A percentile compares a stretch with the other conserved stretches of the same genome.
Evolutionary conservation across 2,888 invertebrate species (phyloP).

Genomic region (Thysanoteuthis rhombus): DNA sequence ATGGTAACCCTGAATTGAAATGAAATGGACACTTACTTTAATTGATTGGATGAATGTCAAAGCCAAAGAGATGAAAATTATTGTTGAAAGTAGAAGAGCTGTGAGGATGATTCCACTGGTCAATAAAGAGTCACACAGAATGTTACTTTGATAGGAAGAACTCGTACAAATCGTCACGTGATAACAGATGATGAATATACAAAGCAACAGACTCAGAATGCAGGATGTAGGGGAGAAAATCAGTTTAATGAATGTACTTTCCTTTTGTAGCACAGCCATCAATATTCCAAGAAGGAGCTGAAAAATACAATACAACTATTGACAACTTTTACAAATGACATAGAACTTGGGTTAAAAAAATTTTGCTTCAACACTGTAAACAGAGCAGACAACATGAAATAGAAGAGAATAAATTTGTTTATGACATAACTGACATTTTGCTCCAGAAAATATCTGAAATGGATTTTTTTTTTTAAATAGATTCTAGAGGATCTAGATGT

Average conservation of each 20-base stretch:
- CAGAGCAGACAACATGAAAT: too few species aligned
- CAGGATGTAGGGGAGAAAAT: background rate
- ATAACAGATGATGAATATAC: slow-evolving; percentile 37
- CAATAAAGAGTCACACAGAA: slow-evolving; percentile 43
- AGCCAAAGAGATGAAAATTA: background rate
- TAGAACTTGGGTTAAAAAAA: too few species aligned
- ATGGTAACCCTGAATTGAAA: too few species aligned
- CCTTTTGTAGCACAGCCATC: background rate
- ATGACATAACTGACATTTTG: too few species aligned
- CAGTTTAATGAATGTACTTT: background rate
- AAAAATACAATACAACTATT: background rate
- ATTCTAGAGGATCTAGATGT: too few species aligned
- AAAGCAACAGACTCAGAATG: background rate
- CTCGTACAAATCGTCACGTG: slow-evolving; percentile 55
- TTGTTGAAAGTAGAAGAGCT: background rate
- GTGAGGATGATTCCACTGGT: background rate
- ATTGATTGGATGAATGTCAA: background rate
- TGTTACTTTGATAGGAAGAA: slow-evolving; percentile 41
- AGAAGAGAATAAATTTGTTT: too few species aligned
- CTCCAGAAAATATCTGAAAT: too few species aligned
- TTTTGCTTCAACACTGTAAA: too few species aligned
- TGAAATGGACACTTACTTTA: background rate
- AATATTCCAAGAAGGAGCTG: slow-evolving; percentile 20
- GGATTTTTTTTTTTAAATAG: too few species aligned
- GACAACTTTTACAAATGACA: background rate